A percentile compares a stretch with the other conserved stretches of the same genome.
These are phyloP conservation scores for Nettapus auritus DNA, from an alignment of 2,113 vertebrate species.

Conservation along the genomic window DNA sequence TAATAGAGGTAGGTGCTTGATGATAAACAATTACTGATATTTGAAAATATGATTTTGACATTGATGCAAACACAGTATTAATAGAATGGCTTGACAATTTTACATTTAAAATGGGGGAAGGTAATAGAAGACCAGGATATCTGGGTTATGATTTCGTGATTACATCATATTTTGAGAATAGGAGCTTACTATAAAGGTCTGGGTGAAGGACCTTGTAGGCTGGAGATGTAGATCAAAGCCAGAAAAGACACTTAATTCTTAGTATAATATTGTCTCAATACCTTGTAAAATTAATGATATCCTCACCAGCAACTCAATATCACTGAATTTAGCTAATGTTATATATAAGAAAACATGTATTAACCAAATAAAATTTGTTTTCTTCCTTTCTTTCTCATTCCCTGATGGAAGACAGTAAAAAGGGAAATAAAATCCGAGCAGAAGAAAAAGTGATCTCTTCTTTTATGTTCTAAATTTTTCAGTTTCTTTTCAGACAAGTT, in stretches of 20 bases:
- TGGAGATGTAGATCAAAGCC: neutral
- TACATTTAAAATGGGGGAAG: neutral
- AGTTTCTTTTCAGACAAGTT: neutral
- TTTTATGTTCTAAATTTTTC: neutral
- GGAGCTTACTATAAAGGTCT: neutral
- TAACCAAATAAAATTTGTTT: neutral
- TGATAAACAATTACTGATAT: neutral
- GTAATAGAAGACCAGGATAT: neutral
- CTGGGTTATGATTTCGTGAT: neutral
- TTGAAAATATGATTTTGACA: conserved; percentile 3
- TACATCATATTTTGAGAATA: neutral
- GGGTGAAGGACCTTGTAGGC: neutral
- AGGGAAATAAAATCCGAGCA: neutral
- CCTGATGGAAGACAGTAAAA: neutral
- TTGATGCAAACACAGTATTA: neutral
- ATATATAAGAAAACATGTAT: neutral
- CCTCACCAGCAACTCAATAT: neutral
- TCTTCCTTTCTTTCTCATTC: neutral
- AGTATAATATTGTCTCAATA: neutral
- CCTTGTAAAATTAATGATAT: neutral
- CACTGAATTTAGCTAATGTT: neutral
- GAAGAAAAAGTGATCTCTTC: neutral
- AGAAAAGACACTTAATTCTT: neutral
- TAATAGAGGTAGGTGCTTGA: neutral
- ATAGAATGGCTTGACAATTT: neutral